Percentiles rank a stretch among this genome's conserved stretches.
Conservation (phyloP, 2,113 vertebrate species). For the Syngnathoides biaculeatus region DNA sequence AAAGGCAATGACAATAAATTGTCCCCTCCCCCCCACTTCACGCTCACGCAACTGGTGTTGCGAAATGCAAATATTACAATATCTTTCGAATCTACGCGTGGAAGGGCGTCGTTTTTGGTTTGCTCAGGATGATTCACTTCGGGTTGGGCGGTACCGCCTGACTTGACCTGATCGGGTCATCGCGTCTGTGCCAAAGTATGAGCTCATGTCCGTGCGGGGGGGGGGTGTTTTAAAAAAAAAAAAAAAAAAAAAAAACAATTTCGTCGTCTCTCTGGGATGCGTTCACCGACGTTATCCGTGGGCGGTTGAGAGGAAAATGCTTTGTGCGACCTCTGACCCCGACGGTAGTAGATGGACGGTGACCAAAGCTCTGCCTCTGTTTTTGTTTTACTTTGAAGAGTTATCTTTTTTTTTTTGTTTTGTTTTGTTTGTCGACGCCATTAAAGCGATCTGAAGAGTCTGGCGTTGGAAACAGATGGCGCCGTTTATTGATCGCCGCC, state of each 20-base stretch:
- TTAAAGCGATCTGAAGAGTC: conserved; percentile 25
- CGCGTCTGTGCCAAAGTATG: conserved; percentile 3
- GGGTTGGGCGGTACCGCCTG: too few species aligned
- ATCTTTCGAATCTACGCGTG: too few species aligned
- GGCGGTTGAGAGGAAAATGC: conserved; percentile 45
- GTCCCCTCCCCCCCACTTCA: too few species aligned
- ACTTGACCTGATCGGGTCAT: too few species aligned
- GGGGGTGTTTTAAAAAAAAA: conserved; percentile 11
- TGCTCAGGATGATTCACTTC: too few species aligned
- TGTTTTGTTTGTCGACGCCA: conserved; percentile 21
- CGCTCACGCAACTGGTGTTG: too few species aligned
- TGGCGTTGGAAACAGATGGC: conserved; percentile 35
- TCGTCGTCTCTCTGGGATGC: conserved; percentile 43
- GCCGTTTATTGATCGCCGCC: conserved; percentile 33
- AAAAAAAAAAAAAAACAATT: conserved; percentile 39
- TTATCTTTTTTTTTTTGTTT: conserved; percentile 43
- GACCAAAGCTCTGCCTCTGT: conserved; percentile 1
- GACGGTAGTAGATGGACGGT: not conserved
- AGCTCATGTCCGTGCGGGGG: conserved; percentile 37
- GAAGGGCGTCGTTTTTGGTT: too few species aligned
- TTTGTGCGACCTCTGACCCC: conserved; percentile 30
- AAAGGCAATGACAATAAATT: too few species aligned
- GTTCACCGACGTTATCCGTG: conserved; percentile 48
- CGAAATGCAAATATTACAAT: too few species aligned
- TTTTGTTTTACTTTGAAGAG: not conserved